These are phyloP conservation scores for Sandelia bainsii DNA, from an alignment of 2,797 vertebrate genomes.

Conservation along the genomic window DNA sequence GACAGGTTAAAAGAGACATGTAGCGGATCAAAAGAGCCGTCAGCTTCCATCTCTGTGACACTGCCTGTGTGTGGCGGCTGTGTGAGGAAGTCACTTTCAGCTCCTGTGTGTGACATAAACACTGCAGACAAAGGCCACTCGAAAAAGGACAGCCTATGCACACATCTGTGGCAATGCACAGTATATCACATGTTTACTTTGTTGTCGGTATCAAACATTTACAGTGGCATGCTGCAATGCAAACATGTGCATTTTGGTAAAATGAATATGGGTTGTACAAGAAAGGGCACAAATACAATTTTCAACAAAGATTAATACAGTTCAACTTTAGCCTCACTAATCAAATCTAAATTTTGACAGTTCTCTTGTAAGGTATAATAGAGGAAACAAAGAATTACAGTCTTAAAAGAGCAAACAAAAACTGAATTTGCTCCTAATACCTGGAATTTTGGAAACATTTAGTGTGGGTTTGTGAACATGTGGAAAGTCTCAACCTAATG, in stretches of 20 bases:
- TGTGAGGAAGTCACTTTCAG: conserved; percentile 44
- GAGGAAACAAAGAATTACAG: not conserved
- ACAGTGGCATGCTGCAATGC: not conserved
- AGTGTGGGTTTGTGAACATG: conserved; percentile 29
- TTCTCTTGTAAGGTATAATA: conserved; percentile 11
- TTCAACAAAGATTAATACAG: too few species aligned
- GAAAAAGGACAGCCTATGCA: not conserved
- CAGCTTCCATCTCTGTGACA: conserved; percentile 47
- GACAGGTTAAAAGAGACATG: conserved; percentile 61
- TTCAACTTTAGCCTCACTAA: too few species aligned
- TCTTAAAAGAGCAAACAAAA: conserved; percentile 11
- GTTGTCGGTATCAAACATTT: conserved; percentile 18
- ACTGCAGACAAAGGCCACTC: conserved; percentile 37
- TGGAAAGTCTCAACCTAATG: conserved; percentile 21
- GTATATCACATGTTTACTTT: conserved; percentile 18
- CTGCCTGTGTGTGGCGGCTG: not conserved
- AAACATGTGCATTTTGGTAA: not conserved
- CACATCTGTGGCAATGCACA: not conserved
- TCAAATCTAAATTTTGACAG: conserved; percentile 23
- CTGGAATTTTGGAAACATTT: conserved; percentile 4
- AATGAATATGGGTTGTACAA: not conserved
- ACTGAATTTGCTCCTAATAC: too few species aligned
- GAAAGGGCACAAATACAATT: not conserved
- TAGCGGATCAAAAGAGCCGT: conserved; percentile 57
- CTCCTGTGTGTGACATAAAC: conserved; percentile 10